Conservation (phyloP, 2,797 vertebrate genomes). For the Pipistrellus kuhlii region DNA sequence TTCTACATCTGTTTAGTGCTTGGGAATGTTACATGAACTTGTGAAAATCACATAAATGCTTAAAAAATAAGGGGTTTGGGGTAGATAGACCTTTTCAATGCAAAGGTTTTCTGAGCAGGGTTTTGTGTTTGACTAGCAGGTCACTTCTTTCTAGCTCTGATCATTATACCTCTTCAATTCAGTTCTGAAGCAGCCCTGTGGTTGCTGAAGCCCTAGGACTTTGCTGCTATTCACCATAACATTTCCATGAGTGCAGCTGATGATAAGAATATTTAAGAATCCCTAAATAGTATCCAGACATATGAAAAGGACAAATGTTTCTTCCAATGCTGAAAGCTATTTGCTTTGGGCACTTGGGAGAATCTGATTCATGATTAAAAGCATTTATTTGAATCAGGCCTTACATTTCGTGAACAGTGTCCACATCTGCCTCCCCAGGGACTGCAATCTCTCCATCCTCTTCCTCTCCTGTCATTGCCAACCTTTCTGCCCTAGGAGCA, state of each 20-base stretch:
- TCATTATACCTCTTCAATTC: background rate
- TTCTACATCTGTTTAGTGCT: background rate
- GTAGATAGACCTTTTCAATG: background rate
- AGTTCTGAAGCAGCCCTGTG: background rate
- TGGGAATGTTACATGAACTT: background rate
- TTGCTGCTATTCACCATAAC: background rate
- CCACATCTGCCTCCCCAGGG: background rate
- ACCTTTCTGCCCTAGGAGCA: background rate
- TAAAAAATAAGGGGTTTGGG: background rate
- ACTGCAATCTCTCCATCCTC: background rate
- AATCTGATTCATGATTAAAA: constrained; percentile 51
- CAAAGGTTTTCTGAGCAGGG: constrained; percentile 17
- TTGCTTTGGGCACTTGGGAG: background rate
- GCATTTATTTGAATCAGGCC: background rate
- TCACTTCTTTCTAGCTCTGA: background rate
- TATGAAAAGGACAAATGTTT: background rate
- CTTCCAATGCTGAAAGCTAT: background rate
- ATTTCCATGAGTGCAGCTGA: background rate
- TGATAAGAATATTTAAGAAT: constrained; percentile 17
- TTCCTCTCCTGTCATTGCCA: background rate
- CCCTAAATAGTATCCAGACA: background rate
- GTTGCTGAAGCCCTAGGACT: background rate
- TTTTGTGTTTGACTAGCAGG: background rate
- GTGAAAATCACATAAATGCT: background rate
- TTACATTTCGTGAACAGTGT: background rate